phyloP scores from a whole-genome alignment of 2,888 invertebrate genomes.

The Hydrotaea cyrtoneurina region DNA sequence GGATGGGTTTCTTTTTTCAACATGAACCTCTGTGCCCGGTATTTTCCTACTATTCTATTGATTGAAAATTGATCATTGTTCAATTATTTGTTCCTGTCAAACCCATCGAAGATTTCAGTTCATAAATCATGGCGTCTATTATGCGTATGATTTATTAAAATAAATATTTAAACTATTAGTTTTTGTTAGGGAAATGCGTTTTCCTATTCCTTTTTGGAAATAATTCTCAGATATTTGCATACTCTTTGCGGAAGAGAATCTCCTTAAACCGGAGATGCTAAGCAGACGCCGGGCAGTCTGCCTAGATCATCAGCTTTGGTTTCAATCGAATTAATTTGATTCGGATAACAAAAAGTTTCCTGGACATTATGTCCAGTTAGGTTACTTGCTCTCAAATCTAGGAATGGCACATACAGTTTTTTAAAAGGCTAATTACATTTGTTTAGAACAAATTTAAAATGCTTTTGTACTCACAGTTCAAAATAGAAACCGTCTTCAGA shows the following conservation, averaged over 20 bases:
- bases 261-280: background rate
- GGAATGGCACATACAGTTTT: too few species aligned
- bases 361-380: too few species aligned
- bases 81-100: slow-evolving; percentile 62
- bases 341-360: too few species aligned
- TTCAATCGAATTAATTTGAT: too few species aligned
- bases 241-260: background rate
- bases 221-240: too few species aligned
- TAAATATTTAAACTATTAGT: slow-evolving; percentile 64
- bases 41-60: slow-evolving; percentile 39
- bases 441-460: too few species aligned
- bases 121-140: slow-evolving; percentile 43
- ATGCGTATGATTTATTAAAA: slow-evolving; percentile 65
- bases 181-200: slow-evolving; percentile 41
- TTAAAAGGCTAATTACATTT: too few species aligned
- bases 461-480: too few species aligned
- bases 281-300: background rate
- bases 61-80: slow-evolving; percentile 58
- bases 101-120: background rate
- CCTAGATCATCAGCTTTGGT: too few species aligned
- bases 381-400: too few species aligned
- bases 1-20: slow-evolving; percentile 24
- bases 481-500: too few species aligned
- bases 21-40: background rate
- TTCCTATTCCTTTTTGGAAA: too few species aligned